Percentiles rank a stretch among this genome's conserved stretches.
These are phyloP conservation scores for Sarotherodon lohbergeri DNA, from an alignment of 2,113 vertebrate genomes.

Conservation along the genomic window DNA sequence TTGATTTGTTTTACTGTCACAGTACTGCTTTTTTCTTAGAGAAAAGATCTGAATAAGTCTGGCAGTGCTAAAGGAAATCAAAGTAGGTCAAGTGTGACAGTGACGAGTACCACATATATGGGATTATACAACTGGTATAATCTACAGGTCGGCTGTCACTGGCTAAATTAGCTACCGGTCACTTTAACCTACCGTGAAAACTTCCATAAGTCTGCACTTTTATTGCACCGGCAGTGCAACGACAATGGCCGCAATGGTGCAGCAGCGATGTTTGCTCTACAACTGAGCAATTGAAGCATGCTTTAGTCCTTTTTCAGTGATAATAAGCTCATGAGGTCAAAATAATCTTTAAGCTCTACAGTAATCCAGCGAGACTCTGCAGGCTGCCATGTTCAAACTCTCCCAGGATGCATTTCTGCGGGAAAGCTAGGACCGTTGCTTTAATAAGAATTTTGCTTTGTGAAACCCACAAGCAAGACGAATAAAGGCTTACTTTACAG, in stretches of 20 bases:
- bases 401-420: conserved; percentile 52
- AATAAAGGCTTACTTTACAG: not conserved
- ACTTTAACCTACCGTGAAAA: conserved; percentile 64
- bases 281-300: conserved; percentile 65
- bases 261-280: conserved; percentile 13
- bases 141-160: not conserved
- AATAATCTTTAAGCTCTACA: conserved; percentile 6
- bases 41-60: not conserved
- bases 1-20: not conserved
- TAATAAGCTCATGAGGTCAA: not conserved
- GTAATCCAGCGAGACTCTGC: conserved; percentile 28
- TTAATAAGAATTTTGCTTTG: not conserved
- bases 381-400: conserved; percentile 60
- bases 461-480: too few relatives aligned
- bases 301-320: not conserved
- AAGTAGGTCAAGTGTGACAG: not conserved
- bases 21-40: not conserved
- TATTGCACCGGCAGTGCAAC: conserved; percentile 28
- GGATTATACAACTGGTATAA: not conserved
- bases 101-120: not conserved
- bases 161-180: not conserved
- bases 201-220: conserved; percentile 49
- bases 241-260: conserved; percentile 25
- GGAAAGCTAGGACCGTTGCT: not conserved
- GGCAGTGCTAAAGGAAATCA: not conserved